Evolutionary conservation across 1,140 invertebrate genomes (phyloP), one percentile per base, ranked within the genome.

Genomic region (Myzus persicae): DNA sequence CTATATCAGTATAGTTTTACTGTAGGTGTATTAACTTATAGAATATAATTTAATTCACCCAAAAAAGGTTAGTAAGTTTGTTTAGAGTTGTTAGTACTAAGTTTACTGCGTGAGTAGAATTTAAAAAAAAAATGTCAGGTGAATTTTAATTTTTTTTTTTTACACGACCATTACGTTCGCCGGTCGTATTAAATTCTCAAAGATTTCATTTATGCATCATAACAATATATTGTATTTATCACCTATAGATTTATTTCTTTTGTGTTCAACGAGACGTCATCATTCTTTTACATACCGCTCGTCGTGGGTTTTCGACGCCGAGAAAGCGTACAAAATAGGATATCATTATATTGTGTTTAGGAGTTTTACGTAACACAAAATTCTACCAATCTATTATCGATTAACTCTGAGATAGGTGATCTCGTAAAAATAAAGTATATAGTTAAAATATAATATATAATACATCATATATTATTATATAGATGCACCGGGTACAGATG

Each of bases 301-400:
- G 38, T 24, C 22, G n/a, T 76, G 42, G 40, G 14, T 26, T 31
- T 85, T 44, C 11, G 40, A 85, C 84, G 84, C 26, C 84, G 26
- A 31, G 84, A 85, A 85, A 85, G 84, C 84, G 84, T 85, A 40
- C 42, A 85, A 85, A 85, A 44, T 31, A 85, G 84, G 40, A 85
- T 42, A 44, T 85, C 3, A 44, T 85, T 85, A 85, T 85, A 85
- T 67, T 67, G 31, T 67, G n/a, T 44, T 31, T 46, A 44, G 11
- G 84, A 85, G 40, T 85, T 44, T 85, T n/a, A 85, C 84, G 84
- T 44, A 85, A 85, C 38, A 76, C 31, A 18, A 76, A 18, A 76
- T 76, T 84, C 2, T 85, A 31, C 40, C 42, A 85, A 40, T 40
- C 82, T 44, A 85, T 85, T 85, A 85, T 85, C 31, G 42, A 44